Base-by-base conservation (phyloP, 2,113 vertebrate species). In the Megaceryle maxima region DNA sequence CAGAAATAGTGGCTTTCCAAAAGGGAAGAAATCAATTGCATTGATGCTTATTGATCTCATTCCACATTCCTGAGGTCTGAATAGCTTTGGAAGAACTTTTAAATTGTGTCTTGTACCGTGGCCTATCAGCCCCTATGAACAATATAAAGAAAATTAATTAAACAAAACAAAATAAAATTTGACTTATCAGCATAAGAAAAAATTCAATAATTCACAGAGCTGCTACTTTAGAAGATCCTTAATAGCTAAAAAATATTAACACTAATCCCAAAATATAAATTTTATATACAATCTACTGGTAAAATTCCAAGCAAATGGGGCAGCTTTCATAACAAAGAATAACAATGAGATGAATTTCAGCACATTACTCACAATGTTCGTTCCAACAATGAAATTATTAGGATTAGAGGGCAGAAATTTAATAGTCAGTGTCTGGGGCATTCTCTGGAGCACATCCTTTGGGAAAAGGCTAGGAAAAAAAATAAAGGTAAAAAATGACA, bases 381-480 rank as follows among this genome's bases (percentile, higher is more conserved):
- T 99, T 96, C 99, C 99, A 25, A 99, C 98, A 83, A 99, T 96
- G 76, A 99, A 99, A 95, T 98, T 98, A 94, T 97, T 99, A 10
- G 98, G 98, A 96, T 99, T 98, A 50, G 98, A 98, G 63, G 99
- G 98, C 35, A 99, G 98, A 97, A 99, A 99, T 88, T 98, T 99
- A 74, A 99, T 88, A 50, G 79, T 97, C 90, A 99, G 95, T 4
- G 97, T 97, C 63, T 98, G 98, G 3, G 97, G 82, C 11, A 96
- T 88, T 44, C 97, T 98, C 62, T 96, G 96, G 70, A 69, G 92
- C 17, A 83, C 53, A 46, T 97, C 97, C 97, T 96, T 96, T 46
- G 66, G 90, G 48, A 97, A 97, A 39, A 97, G 94, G 70, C 99
- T 99, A 91, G 77, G 73, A 83, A 89, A 51, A 92, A 92, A 92